Percentiles rank a stretch among this genome's conserved stretches.
phyloP scores from a whole-genome alignment of 2,797 vertebrate species.

The Eulemur rubriventer region DNA sequence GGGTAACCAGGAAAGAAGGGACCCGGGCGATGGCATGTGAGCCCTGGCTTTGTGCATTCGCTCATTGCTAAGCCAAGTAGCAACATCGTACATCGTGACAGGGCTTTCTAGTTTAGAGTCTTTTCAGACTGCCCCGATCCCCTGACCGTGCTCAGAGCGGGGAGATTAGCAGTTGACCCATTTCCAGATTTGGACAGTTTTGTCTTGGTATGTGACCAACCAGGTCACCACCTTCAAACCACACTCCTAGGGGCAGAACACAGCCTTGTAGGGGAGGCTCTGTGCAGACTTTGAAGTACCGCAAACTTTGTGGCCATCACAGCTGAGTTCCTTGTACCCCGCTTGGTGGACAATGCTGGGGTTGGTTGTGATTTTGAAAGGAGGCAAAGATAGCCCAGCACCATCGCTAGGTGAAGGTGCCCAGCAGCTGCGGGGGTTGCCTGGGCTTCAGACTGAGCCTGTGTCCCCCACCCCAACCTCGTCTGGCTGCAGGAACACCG shows the following conservation, averaged over 20 bases:
- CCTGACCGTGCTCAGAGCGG: rapidly evolving
- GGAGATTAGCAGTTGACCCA: neutral
- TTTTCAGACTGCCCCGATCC: neutral
- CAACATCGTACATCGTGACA: rapidly evolving
- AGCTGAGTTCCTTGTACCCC: rapidly evolving
- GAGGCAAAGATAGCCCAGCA: rapidly evolving
- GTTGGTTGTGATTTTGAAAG: neutral
- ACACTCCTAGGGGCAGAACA: too few species aligned
- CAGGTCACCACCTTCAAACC: too few species aligned
- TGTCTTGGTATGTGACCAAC: neutral
- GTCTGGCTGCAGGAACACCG: neutral
- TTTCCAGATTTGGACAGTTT: neutral
- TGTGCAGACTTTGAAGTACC: neutral
- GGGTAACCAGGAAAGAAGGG: neutral
- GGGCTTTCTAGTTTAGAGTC: too few species aligned
- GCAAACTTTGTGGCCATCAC: rapidly evolving
- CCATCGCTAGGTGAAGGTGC: rapidly evolving
- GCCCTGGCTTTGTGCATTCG: rapidly evolving
- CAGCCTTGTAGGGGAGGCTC: rapidly evolving
- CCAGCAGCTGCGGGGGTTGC: rapidly evolving
- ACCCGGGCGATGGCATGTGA: rapidly evolving
- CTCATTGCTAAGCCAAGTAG: rapidly evolving
- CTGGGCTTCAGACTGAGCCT: neutral
- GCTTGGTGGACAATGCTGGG: neutral
- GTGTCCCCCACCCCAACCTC: too few species aligned